A percentile compares a stretch with the other conserved stretches of the same genome.
These are phyloP conservation scores for Pachyseris speciosa DNA, from an alignment of 64 coral and sea anemone genomes.

Conservation along the genomic window DNA sequence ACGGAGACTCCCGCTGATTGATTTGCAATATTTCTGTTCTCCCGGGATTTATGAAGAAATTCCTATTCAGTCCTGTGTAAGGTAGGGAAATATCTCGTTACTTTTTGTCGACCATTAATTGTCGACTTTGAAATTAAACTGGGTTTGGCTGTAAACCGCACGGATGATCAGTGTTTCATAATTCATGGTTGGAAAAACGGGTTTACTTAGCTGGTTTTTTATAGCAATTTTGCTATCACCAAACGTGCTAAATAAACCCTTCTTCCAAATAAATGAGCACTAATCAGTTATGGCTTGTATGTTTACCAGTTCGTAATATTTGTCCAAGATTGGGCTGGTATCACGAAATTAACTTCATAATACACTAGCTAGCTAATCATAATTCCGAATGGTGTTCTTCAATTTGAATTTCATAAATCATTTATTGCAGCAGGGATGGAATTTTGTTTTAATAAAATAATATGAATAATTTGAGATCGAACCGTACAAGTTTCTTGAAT, in stretches of 20 bases:
- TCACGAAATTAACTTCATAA: not conserved
- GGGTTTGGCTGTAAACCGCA: not conserved
- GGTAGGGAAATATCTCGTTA: conserved; percentile 28
- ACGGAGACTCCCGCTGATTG: not conserved
- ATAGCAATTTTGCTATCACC: not conserved
- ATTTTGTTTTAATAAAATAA: not conserved
- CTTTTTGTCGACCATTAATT: not conserved
- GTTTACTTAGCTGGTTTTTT: not conserved
- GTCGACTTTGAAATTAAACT: not conserved
- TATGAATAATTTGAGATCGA: not conserved
- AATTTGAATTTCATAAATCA: not conserved
- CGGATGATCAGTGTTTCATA: not conserved
- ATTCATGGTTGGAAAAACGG: not conserved
- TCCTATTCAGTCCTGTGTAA: not conserved
- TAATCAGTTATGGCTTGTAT: not conserved
- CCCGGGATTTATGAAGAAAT: not conserved
- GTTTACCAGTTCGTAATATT: not conserved
- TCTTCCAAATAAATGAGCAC: not conserved
- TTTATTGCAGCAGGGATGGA: not conserved
- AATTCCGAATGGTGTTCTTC: not conserved
- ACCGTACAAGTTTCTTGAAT: not conserved
- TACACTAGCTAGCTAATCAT: not conserved
- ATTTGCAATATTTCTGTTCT: not conserved
- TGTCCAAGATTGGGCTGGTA: not conserved
- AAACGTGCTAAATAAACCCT: not conserved